Evolutionary conservation across 2,113 vertebrate genomes (phyloP), one percentile per base, ranked within the genome.

Genomic region (Melanerpes formicivorus): DNA sequence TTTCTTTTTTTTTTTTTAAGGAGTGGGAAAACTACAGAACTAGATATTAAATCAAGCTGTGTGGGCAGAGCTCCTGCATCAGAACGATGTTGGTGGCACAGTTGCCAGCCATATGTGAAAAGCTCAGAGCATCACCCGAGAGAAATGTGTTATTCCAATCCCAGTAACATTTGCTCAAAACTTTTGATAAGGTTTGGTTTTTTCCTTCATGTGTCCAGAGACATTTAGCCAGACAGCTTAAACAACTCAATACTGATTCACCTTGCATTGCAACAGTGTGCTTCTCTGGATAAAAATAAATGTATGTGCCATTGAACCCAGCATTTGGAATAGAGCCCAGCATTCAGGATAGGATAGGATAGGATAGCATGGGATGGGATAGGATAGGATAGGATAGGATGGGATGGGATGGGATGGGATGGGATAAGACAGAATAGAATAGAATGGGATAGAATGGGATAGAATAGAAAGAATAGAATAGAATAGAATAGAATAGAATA

Each of bases 11-110:
- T 90, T 54, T 55, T 84, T 30, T 79, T n/a, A 50, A 84, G 77
- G 63, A 86, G 80, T 40, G 81, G 83, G 80, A 90, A 85, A 94
- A 62, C 73, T 81, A 66, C 84, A 81, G 86, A 88, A 63, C 74
- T 78, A 70, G 88, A 87, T 62, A 86, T 7, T 63, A 75, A 94
- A 71, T 90, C 80, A 88, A 59, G 48, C 59, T 71, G 59, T 0
- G 67, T 77, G 66, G 92, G 90, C 86, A 95, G 80, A 88, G 46
- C 77, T 81, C 37, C 44, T 3, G 6, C 77, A 79, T 76, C 21
- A 72, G 88, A 70, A 58, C 54, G 0, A 0, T 0, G 0, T 66
- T 90, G 74, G 59, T 0, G 10, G 84, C 73, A 50, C 7, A 10
- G 66, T n/a, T 26, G 5, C 12, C 4, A 32, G 56, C 64, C 0